Base-by-base conservation (phyloP, 2,888 invertebrate genomes). In the Ecliptopera silaceata region DNA sequence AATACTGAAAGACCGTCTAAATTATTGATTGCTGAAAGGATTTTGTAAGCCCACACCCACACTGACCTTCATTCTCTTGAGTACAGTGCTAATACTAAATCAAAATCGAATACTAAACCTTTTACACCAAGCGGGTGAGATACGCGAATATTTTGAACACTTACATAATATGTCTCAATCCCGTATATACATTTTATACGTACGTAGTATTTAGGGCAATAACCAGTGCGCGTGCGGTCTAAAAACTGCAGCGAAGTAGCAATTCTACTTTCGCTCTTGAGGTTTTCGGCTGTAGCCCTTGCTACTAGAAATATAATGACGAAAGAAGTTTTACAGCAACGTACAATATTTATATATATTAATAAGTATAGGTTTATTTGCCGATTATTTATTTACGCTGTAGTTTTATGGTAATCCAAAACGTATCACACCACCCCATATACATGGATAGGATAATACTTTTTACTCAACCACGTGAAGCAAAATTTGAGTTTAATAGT, bases 251-350 rank as follows among this genome's bases (percentile, higher is more conserved):
- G 44, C 60, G 10, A 56, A 66, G 78, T 75, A 65, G 73, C 66
- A 68, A 79, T 72, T 79, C 82, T 73, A 85, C 86, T 86, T 86
- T 86, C 87, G 75, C 84, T 84, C 72, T 79, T 73, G 61, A 74
- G 59, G 51, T 18, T 36, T 44, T 26, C 34, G 13, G 67, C 72
- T 56, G 69, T 63, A 70, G 72, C 71, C 74, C 71, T 68, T 12
- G 26, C 0, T 8, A 26, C 26, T 8, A 26, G 26, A 26, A 26
- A 26, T n/a, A n/a, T n/a, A n/a, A n/a, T n/a, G n/a, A n/a, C n/a
- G n/a, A n/a, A n/a, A n/a, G n/a, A n/a, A n/a, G n/a, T n/a, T n/a
- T n/a, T n/a, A n/a, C n/a, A n/a, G n/a, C n/a, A n/a, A n/a, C n/a
- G n/a, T n/a, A n/a, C n/a, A n/a, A n/a, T n/a, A n/a, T n/a, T n/a